Conservation (phyloP, 2,888 invertebrate species). For the Pegoplata infirma region DNA sequence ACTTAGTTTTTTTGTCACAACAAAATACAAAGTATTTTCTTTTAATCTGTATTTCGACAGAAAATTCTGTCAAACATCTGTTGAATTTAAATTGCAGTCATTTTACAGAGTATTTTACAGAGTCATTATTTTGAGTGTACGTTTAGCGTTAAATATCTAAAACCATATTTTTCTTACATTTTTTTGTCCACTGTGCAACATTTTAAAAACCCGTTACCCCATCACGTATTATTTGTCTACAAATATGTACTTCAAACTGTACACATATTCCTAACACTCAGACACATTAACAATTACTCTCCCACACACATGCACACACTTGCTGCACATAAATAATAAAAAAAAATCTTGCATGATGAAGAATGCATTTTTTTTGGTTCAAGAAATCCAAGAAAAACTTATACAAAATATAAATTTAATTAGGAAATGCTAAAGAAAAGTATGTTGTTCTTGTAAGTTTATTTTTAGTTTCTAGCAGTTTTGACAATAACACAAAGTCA, state of each 20-base stretch:
- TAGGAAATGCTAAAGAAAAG: slow-evolving; percentile 49
- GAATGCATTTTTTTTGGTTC: slow-evolving; percentile 29
- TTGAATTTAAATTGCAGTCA: no score
- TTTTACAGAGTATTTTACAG: no score
- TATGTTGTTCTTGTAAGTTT: slow-evolving; percentile 9
- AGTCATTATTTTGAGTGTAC: no score
- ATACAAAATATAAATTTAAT: slow-evolving; percentile 54
- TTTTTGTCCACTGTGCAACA: not conserved
- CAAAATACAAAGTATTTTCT: no score
- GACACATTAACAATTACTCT: not conserved
- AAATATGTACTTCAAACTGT: not conserved
- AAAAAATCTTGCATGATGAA: not conserved
- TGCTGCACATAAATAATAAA: no score
- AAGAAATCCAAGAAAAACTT: slow-evolving; percentile 35
- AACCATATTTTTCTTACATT: no score
- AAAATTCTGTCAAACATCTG: no score
- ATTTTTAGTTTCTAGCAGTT: slow-evolving; percentile 32
- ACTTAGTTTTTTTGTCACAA: no score
- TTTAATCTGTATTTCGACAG: no score
- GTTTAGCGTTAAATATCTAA: no score
- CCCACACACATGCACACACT: not conserved
- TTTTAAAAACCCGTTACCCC: not conserved
- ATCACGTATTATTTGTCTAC: not conserved
- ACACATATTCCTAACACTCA: not conserved
- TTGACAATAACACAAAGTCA: slow-evolving; percentile 43